phyloP scores from a whole-genome alignment of 1,140 invertebrate species.

The Vollenhovia emeryi region DNA sequence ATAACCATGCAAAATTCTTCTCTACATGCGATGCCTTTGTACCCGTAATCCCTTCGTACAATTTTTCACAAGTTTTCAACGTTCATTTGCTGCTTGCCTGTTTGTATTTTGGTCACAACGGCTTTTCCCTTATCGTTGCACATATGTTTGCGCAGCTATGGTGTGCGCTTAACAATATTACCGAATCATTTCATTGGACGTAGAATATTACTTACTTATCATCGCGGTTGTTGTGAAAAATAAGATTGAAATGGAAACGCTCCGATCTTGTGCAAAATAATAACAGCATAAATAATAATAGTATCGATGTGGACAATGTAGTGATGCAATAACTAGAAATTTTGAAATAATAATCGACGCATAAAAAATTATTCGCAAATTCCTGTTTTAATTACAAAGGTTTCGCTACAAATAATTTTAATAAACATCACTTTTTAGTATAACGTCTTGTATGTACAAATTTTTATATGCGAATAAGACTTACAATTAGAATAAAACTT shows the following conservation, averaged over 20 bases:
- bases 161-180: slow-evolving; percentile 39
- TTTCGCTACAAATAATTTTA: background rate
- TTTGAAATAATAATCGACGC: background rate
- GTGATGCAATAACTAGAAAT: background rate
- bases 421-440: background rate
- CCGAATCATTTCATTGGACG: background rate
- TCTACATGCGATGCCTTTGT: too few species aligned
- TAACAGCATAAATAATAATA: background rate
- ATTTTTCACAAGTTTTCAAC: background rate
- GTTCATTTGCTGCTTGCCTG: background rate
- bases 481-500: background rate
- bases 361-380: background rate
- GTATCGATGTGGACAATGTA: background rate
- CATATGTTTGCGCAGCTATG: background rate
- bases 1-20: background rate
- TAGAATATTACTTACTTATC: background rate
- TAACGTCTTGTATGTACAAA: background rate
- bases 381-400: background rate
- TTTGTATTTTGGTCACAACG: background rate
- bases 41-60: background rate
- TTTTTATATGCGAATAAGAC: background rate
- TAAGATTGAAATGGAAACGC: background rate
- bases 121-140: background rate
- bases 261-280: background rate
- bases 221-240: slow-evolving; percentile 15